Conservation (phyloP, 2,888 invertebrate species). For the Brachyptera putata region DNA sequence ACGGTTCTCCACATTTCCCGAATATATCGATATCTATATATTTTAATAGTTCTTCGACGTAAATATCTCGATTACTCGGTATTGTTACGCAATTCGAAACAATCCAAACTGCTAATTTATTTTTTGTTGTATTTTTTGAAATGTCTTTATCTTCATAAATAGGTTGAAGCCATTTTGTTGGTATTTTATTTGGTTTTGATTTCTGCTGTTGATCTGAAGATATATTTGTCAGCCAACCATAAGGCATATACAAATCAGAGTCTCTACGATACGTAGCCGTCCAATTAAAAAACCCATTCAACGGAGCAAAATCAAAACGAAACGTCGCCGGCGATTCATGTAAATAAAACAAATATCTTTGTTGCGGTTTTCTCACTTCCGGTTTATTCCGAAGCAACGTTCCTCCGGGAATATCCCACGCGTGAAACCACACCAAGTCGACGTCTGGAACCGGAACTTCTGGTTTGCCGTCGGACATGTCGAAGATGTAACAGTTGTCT, state of each 20-base stretch:
- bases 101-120: background rate
- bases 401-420: background rate
- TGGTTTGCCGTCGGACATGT: background rate
- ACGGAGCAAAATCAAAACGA: background rate
- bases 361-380: background rate
- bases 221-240: background rate
- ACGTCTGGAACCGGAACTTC: background rate
- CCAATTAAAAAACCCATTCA: background rate
- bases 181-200: background rate
- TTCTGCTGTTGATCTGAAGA: background rate
- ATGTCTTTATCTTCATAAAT: background rate
- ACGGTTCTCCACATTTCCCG: background rate
- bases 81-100: background rate
- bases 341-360: background rate
- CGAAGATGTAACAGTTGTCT: background rate
- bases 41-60: background rate
- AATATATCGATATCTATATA: background rate
- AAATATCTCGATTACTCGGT: background rate
- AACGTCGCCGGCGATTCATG: background rate
- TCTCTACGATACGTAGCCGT: background rate
- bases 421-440: background rate
- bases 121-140: background rate
- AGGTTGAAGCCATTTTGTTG: background rate
- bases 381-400: background rate
- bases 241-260: background rate